Conservation (phyloP, 2,888 invertebrate species). For the Ochropleura plecta region DNA sequence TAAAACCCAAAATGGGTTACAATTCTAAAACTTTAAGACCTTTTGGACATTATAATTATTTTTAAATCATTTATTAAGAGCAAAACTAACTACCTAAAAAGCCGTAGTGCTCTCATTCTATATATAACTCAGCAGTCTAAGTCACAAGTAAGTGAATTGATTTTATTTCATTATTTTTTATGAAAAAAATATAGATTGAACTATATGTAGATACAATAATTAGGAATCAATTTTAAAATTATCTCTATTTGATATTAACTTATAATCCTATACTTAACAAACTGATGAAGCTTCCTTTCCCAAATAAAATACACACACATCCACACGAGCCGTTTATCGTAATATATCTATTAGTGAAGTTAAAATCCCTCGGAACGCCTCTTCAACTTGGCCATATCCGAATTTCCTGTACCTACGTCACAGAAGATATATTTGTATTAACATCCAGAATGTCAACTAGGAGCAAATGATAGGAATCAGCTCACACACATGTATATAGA, state of each 20-base stretch:
- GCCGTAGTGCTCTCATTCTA: not conserved
- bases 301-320: constrained; percentile 16
- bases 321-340: constrained; percentile 20
- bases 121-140: not conserved
- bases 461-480: not conserved
- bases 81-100: not conserved
- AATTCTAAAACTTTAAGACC: not conserved
- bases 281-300: not conserved
- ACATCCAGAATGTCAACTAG: constrained; percentile 1
- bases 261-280: not conserved
- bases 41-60: not conserved
- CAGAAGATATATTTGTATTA: not conserved
- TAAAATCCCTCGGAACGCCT: constrained; percentile 19
- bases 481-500: not conserved
- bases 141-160: not conserved
- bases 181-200: not conserved
- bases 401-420: constrained; percentile 47
- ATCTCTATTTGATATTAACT: not conserved
- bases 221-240: not conserved
- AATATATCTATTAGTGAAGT: constrained; percentile 31
- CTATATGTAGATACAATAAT: not conserved
- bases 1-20: not conserved
- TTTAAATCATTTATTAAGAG: not conserved
- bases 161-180: not conserved
- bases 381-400: constrained; percentile 30